Conservation (phyloP, 1,140 invertebrate species). For the Pollicipes pollicipes region DNA sequence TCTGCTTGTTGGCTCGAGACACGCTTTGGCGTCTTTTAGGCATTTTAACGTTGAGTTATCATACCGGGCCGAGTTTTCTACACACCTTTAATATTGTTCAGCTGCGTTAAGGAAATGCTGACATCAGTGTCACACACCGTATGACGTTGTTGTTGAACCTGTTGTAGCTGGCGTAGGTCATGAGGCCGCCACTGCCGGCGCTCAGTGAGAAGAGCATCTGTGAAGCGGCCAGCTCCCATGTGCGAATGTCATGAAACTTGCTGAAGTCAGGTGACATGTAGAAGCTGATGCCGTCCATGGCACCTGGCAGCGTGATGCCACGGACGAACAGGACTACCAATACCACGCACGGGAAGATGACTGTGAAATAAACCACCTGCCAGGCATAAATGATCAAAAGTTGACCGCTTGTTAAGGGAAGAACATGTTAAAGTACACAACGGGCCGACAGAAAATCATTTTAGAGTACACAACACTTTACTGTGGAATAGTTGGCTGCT, state of each 20-base stretch:
- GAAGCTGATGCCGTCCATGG: conserved; percentile 36
- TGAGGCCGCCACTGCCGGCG: conserved; percentile 36
- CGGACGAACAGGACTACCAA: conserved; percentile 39
- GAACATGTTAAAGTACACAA: too few species aligned
- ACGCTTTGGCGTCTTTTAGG: too few species aligned
- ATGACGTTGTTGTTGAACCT: conserved; percentile 39
- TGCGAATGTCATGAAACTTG: conserved; percentile 30
- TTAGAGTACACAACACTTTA: too few species aligned
- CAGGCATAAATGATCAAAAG: neutral
- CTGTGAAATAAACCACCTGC: conserved; percentile 32
- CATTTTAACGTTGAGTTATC: too few species aligned
- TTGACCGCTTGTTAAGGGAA: neutral
- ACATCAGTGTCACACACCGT: conserved; percentile 28
- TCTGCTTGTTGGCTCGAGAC: too few species aligned
- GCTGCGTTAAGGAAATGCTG: too few species aligned
- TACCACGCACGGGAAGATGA: conserved; percentile 45
- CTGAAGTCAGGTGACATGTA: conserved; percentile 87
- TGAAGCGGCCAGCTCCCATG: conserved; percentile 28
- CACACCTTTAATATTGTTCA: too few species aligned
- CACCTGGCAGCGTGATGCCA: conserved; percentile 42
- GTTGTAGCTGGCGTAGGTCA: conserved; percentile 39
- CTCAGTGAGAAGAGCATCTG: conserved; percentile 37
- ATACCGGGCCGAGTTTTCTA: too few species aligned
- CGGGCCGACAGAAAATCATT: too few species aligned
- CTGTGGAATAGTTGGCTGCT: too few species aligned